A percentile compares a stretch with the other conserved stretches of the same genome.
Conservation (phyloP, 92 coral and sea anemone species). For the Actinernus sp. region DNA sequence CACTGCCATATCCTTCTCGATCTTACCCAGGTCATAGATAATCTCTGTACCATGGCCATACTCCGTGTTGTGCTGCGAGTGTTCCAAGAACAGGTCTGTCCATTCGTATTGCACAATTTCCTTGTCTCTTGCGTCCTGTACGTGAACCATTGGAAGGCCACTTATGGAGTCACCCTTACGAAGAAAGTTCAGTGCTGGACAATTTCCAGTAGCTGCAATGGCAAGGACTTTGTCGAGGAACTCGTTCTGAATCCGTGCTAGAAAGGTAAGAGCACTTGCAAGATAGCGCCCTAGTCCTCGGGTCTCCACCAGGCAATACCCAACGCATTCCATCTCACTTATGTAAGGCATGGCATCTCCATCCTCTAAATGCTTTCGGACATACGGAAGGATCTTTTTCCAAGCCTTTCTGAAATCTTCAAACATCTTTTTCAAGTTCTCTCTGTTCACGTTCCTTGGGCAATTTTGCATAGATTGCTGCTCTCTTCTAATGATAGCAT, state of each 20-base stretch:
- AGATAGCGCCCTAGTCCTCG: slow-evolving; percentile 72
- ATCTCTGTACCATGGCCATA: slow-evolving; percentile 88
- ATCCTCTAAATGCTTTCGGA: too few relatives aligned
- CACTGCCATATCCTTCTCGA: slow-evolving; percentile 84
- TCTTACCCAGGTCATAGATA: slow-evolving; percentile 77
- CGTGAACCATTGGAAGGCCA: slow-evolving; percentile 61
- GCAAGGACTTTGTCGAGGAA: slow-evolving; percentile 72
- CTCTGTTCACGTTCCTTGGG: too few relatives aligned
- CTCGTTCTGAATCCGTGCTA: slow-evolving; percentile 80
- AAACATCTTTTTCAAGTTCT: slow-evolving; percentile 52
- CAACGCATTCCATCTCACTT: slow-evolving; percentile 71
- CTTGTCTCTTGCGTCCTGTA: slow-evolving; percentile 88
- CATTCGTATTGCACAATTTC: slow-evolving; percentile 89
- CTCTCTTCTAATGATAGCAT: slow-evolving; percentile 65
- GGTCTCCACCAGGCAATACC: slow-evolving; percentile 83
- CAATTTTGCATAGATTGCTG: slow-evolving; percentile 16
- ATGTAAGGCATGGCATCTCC: slow-evolving; percentile 12
- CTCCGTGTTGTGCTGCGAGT: slow-evolving; percentile 82
- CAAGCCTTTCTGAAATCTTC: slow-evolving; percentile 76
- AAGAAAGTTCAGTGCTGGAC: slow-evolving; percentile 78
- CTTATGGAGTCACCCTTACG: slow-evolving; percentile 44
- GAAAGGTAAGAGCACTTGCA: slow-evolving; percentile 59
- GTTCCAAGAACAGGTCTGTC: slow-evolving; percentile 79
- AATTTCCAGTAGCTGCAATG: slow-evolving; percentile 71
- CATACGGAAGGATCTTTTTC: too few relatives aligned